Percentiles rank a stretch among this genome's conserved stretches.
Conservation (phyloP, 2,113 vertebrate species). For the Peromyscus leucopus region DNA sequence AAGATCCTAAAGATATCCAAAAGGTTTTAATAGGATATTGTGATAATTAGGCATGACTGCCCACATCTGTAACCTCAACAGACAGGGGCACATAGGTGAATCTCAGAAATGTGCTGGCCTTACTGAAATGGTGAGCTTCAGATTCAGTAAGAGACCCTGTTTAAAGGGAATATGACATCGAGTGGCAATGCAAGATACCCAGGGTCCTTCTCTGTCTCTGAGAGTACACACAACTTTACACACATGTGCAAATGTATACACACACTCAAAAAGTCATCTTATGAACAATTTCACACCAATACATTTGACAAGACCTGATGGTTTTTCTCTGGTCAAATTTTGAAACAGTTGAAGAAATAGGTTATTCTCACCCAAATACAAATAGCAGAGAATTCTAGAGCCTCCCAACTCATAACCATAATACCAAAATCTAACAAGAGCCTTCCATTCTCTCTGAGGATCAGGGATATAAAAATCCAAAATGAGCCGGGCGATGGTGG, state of each 20-base stretch:
- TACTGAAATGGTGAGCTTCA: neutral
- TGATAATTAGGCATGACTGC: neutral
- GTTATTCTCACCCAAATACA: neutral
- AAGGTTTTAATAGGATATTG: neutral
- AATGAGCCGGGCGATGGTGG: no score
- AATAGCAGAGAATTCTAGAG: conserved; percentile 1
- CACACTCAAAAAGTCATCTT: neutral
- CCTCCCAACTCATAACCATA: neutral
- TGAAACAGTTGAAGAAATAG: neutral
- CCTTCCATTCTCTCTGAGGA: neutral
- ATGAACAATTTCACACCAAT: conserved; percentile 16
- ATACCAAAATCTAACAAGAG: neutral
- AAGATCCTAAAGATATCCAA: conserved; percentile 2
- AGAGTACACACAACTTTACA: neutral
- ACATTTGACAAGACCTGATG: neutral
- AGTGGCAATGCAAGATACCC: neutral
- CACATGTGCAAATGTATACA: neutral
- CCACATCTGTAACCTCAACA: neutral
- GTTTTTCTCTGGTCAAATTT: neutral
- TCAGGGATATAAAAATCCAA: neutral
- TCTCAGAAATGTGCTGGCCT: neutral
- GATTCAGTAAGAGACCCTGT: neutral
- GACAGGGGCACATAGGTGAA: neutral
- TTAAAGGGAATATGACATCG: neutral
- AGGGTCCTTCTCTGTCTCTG: neutral